Conservation (phyloP, 2,888 invertebrate genomes). For the Scaptomyza polygonia region DNA sequence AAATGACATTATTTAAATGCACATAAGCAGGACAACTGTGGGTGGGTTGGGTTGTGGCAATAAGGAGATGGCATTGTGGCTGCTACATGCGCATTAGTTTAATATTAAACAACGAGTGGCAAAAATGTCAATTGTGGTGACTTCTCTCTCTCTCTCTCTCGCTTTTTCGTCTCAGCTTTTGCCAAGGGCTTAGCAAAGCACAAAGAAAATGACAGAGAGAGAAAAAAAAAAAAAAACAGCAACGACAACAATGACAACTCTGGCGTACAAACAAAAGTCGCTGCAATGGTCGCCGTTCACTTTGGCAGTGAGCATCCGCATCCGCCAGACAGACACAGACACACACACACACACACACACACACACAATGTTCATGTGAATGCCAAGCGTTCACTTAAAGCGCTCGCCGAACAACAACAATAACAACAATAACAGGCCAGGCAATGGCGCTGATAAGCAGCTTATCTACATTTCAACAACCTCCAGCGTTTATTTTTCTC, state of each 20-base stretch:
- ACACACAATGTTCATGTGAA: slow-evolving; percentile 37
- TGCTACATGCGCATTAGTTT: slow-evolving; percentile 61
- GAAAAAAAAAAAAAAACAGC: slow-evolving; percentile 28
- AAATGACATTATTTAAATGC: slow-evolving; percentile 60
- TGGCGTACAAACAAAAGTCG: slow-evolving; percentile 54
- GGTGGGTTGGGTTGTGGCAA: not conserved
- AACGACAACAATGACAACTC: slow-evolving; percentile 51
- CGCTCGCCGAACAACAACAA: slow-evolving; percentile 36
- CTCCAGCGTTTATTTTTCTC: slow-evolving; percentile 71
- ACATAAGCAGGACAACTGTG: slow-evolving; percentile 15
- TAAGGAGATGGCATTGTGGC: slow-evolving; percentile 41
- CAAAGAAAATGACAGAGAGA: not conserved
- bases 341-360: not conserved
- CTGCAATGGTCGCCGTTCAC: slow-evolving; percentile 46
- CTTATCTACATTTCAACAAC: slow-evolving; percentile 78
- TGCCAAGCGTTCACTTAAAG: slow-evolving; percentile 63
- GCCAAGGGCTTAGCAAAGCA: slow-evolving; percentile 39
- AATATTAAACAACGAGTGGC: slow-evolving; percentile 67
- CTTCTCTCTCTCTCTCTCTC: not conserved
- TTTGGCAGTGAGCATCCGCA: slow-evolving; percentile 59
- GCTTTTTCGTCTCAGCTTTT: not conserved
- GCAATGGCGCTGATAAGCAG: slow-evolving; percentile 78
- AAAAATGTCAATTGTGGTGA: slow-evolving; percentile 59
- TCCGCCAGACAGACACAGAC: slow-evolving; percentile 27
- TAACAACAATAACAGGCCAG: slow-evolving; percentile 33